A percentile compares a stretch with the other conserved stretches of the same genome.
Evolutionary conservation across 2,113 vertebrate species (phyloP).

Genomic region (Eclectus roratus): DNA sequence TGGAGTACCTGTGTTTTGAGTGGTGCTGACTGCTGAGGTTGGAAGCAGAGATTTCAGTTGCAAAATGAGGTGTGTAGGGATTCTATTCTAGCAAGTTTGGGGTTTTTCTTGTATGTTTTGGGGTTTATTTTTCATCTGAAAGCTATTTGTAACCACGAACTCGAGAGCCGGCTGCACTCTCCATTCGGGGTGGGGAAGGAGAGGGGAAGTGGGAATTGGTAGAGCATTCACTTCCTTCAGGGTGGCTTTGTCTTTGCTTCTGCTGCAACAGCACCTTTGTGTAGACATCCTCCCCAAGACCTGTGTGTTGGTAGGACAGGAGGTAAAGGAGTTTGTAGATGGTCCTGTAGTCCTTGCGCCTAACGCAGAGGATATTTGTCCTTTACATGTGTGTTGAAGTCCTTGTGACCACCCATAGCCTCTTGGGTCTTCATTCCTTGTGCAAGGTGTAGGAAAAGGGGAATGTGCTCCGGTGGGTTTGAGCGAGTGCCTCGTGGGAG

Average conservation of each 20-base stretch:
- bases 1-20: not conserved
- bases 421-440: not conserved
- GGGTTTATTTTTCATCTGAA: not conserved
- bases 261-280: not conserved
- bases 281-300: accelerated
- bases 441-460: not conserved
- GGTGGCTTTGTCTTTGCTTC: not conserved
- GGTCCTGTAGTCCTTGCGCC: accelerated
- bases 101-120: not conserved
- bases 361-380: not conserved
- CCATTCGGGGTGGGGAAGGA: not conserved
- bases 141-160: not conserved
- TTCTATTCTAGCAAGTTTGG: not conserved
- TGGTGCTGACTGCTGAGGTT: not conserved
- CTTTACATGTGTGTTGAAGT: accelerated
- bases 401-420: not conserved
- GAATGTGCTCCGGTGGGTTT: not conserved
- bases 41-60: not conserved
- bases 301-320: not conserved
- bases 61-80: not conserved
- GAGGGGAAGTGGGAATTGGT: constrained; percentile 16
- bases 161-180: not conserved
- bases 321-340: too few relatives aligned
- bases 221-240: not conserved
- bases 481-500: accelerated